A percentile compares a stretch with the other conserved stretches of the same genome.
phyloP scores from a whole-genome alignment of 1,140 invertebrate genomes.

The Hetaerina americana region DNA sequence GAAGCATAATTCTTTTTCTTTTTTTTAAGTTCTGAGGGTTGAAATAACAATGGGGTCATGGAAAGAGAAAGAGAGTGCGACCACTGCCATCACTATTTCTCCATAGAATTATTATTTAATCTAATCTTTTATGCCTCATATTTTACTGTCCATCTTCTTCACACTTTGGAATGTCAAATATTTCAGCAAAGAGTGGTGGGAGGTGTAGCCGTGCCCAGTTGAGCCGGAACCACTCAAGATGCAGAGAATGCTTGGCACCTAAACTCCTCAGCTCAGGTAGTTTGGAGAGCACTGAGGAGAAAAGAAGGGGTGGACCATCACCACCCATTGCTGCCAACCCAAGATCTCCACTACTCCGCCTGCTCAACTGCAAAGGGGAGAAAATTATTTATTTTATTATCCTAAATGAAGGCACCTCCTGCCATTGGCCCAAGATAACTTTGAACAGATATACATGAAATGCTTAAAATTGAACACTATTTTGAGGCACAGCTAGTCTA shows the following conservation, averaged over 20 bases:
- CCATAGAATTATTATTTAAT: background rate
- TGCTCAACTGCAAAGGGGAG: background rate
- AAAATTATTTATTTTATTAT: no score
- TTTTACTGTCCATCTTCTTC: constrained; percentile 44
- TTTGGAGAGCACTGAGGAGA: constrained; percentile 54
- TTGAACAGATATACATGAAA: no score
- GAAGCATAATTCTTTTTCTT: background rate
- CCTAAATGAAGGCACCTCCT: no score
- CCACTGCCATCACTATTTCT: background rate
- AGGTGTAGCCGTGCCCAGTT: constrained; percentile 76
- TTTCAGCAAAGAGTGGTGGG: constrained; percentile 89
- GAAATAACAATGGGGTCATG: background rate
- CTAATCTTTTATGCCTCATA: no score
- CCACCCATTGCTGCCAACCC: background rate
- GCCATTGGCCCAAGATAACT: no score
- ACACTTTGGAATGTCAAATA: constrained; percentile 92
- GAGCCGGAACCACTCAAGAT: constrained; percentile 79
- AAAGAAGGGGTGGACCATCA: constrained; percentile 36
- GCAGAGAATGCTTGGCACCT: constrained; percentile 69
- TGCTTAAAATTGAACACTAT: no score
- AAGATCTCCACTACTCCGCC: background rate
- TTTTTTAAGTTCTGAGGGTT: no score
- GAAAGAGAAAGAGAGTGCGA: background rate
- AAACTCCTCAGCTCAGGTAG: constrained; percentile 67
- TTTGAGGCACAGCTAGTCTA: no score